Conservation (phyloP, 1,140 invertebrate species). For the Aplysia californica region DNA sequence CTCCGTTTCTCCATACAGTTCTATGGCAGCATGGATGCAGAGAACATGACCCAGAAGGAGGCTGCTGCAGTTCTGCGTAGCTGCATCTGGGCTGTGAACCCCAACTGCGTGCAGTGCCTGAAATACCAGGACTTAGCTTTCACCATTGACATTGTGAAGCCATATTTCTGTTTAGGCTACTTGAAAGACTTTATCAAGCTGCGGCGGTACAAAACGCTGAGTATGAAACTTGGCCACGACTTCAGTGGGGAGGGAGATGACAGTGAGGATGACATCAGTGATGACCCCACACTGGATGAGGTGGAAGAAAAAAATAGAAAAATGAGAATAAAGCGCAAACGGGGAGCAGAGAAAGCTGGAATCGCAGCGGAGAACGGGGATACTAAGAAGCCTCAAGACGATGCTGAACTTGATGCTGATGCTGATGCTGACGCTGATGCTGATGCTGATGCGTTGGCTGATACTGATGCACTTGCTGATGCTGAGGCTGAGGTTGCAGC, state of each 20-base stretch:
- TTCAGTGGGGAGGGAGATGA: background rate
- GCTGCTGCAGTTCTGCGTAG: constrained; percentile 7
- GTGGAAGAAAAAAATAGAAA: constrained; percentile 13
- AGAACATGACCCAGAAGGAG: background rate
- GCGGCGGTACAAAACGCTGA: constrained; percentile 19
- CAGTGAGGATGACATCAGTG: constrained; percentile 29
- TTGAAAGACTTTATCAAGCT: constrained; percentile 10
- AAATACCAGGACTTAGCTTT: constrained; percentile 28
- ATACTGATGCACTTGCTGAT: background rate
- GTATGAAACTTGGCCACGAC: background rate
- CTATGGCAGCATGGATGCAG: background rate
- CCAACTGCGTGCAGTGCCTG: constrained; percentile 26
- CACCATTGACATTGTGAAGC: constrained; percentile 4
- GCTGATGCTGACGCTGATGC: background rate
- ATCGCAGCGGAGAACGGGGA: background rate
- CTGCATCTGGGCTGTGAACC: constrained; percentile 25
- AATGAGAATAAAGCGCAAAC: constrained; percentile 13
- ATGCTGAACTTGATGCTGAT: background rate
- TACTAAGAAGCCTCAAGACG: background rate
- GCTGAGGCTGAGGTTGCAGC: background rate
- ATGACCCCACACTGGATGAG: constrained; percentile 12
- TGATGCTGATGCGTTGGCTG: background rate
- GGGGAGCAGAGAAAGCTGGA: constrained; percentile 16
- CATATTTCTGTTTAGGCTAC: constrained; percentile 1
- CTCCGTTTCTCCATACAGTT: constrained; percentile 14